These are phyloP conservation scores for Rhinoraja longicauda DNA, from an alignment of 2,797 vertebrate genomes.

Conservation along the genomic window DNA sequence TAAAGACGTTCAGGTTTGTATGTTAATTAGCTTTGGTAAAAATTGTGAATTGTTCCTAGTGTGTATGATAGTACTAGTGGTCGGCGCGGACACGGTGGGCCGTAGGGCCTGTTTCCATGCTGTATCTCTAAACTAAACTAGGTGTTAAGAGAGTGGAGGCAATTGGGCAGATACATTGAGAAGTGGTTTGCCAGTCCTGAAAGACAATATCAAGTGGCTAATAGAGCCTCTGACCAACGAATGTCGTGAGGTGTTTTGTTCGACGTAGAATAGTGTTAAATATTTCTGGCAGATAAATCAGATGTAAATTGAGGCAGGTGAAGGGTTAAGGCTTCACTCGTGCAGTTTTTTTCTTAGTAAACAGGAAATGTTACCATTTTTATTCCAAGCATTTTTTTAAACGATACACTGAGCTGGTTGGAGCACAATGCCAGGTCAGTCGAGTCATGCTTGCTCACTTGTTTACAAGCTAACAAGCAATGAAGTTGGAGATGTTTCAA, in stretches of 20 bases:
- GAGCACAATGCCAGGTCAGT: not conserved
- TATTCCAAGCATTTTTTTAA: not conserved
- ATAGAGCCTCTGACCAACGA: not conserved
- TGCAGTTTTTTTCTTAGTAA: not conserved
- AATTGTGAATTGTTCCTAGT: no score
- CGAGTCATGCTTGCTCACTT: not conserved
- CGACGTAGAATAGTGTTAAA: not conserved
- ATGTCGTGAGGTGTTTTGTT: slow-evolving; percentile 13
- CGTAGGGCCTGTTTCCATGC: no score
- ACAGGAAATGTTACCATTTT: slow-evolving; percentile 21
- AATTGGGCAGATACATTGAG: not conserved
- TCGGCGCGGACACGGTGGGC: no score
- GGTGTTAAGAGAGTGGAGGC: no score
- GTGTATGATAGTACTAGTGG: no score
- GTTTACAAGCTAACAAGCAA: not conserved
- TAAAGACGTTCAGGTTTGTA: no score
- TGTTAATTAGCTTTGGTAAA: no score
- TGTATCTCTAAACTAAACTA: no score
- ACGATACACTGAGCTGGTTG: not conserved
- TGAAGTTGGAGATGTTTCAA: not conserved
- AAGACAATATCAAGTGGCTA: not conserved
- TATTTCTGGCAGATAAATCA: slow-evolving; percentile 24
- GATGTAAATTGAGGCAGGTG: not conserved
- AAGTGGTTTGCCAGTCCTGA: not conserved
- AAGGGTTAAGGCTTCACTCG: slow-evolving; percentile 10